Evolutionary conservation across 2,113 vertebrate genomes (phyloP), one percentile per base, ranked within the genome.

Genomic region (Gymnobelideus leadbeateri): DNA sequence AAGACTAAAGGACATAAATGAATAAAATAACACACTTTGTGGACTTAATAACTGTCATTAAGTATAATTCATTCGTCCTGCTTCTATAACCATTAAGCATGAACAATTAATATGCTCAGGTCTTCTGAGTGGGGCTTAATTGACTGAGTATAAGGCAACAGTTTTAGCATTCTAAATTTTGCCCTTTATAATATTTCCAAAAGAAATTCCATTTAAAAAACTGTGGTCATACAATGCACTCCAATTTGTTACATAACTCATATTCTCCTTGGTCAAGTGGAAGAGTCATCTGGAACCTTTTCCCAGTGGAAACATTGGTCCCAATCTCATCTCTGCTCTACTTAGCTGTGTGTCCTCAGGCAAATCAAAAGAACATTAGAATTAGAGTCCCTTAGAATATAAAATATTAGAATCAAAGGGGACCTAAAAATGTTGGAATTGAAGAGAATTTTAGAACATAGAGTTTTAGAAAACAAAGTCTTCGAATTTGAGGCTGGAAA

Each of bases 21-120:
- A 7, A 84, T 43, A 84, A 84, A 84, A 84, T 84, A 84, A 1
- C 68, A 84, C n/a, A 84, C n/a, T 84, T 84, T 84, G 68, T 84
- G 37, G n/a, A 84, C n/a, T 84, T 84, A 84, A 84, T 84, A 84
- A 84, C 68, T 84, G n/a, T 84, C 37, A 84, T 84, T 84, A 84
- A 21, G n/a, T 43, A 84, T 84, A 84, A 43, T n/a, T 84, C 19
- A 84, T 16, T 84, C n/a, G 23, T 19, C n/a, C n/a, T 84, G 19
- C 68, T 84, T 84, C 68, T 23, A 8, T 68, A 43, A 84, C 19
- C n/a, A 84, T 84, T 84, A 84, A 84, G 68, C n/a, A 84, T 43
- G 43, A 84, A 43, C 68, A 84, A 84, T 84, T 84, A 84, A 84
- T 23, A 84, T 84, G 68, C 11, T 84, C n/a, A 43, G 68, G n/a